Percentiles rank a stretch among this genome's conserved stretches.
Conservation (phyloP, 2,113 vertebrate species). For the Meriones unguiculatus region DNA sequence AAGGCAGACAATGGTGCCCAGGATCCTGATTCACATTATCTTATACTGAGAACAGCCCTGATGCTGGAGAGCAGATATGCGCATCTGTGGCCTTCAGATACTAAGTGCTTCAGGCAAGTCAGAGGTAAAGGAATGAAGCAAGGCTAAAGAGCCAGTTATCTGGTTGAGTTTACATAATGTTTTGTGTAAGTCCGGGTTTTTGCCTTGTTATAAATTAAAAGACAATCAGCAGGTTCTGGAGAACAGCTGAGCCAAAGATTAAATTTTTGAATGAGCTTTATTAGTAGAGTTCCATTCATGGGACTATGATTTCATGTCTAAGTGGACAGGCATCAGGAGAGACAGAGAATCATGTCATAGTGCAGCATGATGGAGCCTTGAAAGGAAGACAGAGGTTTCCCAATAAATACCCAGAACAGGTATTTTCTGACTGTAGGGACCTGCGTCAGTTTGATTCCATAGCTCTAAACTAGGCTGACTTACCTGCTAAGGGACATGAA, state of each 20-base stretch:
- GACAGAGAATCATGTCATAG: too few relatives aligned
- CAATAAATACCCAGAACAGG: background rate
- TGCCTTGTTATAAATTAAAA: background rate
- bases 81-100: background rate
- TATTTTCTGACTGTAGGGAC: background rate
- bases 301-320: background rate
- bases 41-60: background rate
- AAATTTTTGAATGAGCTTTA: background rate
- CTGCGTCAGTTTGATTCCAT: background rate
- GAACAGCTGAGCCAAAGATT: background rate
- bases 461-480: background rate
- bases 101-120: background rate
- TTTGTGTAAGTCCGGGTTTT: too few relatives aligned
- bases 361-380: background rate
- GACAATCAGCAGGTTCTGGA: background rate
- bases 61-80: fast-evolving
- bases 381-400: background rate
- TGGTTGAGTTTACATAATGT: background rate
- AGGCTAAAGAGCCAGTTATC: background rate
- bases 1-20: background rate
- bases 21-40: background rate
- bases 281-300: too few relatives aligned
- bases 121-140: background rate
- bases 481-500: background rate
- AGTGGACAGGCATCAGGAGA: background rate